A percentile compares a stretch with the other conserved stretches of the same genome.
Evolutionary conservation across 2,888 invertebrate genomes (phyloP).

Genomic region (Eristalinus aeneus): DNA sequence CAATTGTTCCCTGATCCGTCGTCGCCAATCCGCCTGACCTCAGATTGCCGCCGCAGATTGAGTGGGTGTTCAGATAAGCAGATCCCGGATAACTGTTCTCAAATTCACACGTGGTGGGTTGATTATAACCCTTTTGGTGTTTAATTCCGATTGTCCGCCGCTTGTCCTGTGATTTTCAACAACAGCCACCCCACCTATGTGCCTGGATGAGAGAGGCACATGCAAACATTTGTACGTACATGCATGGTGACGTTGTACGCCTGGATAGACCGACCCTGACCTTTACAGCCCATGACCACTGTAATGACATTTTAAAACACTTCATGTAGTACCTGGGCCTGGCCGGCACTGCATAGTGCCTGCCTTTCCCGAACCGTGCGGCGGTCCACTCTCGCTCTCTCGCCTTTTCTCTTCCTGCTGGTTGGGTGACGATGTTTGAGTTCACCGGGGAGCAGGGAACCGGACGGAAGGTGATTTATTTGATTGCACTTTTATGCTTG

Average conservation of each 20-base stretch:
- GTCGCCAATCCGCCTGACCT: background rate
- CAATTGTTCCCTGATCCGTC: conserved; percentile 16
- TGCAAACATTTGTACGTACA: background rate
- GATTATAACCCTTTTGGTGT: conserved; percentile 30
- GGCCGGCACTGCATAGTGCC: conserved; percentile 42
- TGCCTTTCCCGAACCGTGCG: conserved; percentile 8
- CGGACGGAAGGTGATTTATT: conserved; percentile 63
- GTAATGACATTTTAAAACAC: conserved; percentile 62
- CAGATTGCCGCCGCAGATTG: conserved; percentile 9
- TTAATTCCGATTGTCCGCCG: conserved; percentile 36
- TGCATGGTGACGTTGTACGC: background rate
- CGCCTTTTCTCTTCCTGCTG: background rate
- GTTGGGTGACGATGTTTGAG: background rate
- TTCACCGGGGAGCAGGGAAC: background rate
- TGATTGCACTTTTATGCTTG: conserved; percentile 59
- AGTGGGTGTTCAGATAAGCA: conserved; percentile 30
- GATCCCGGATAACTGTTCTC: conserved; percentile 25
- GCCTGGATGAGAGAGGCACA: background rate
- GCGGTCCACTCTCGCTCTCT: conserved; percentile 9
- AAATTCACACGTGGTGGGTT: conserved; percentile 44
- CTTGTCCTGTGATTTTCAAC: conserved; percentile 22
- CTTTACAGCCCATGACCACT: conserved; percentile 41
- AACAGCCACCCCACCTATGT: background rate
- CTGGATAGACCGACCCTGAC: conserved; percentile 42
- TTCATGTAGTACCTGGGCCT: conserved; percentile 12